Evolutionary conservation across 2,797 vertebrate species (phyloP).

Genomic region (Oryzias dopingdopingensis): DNA sequence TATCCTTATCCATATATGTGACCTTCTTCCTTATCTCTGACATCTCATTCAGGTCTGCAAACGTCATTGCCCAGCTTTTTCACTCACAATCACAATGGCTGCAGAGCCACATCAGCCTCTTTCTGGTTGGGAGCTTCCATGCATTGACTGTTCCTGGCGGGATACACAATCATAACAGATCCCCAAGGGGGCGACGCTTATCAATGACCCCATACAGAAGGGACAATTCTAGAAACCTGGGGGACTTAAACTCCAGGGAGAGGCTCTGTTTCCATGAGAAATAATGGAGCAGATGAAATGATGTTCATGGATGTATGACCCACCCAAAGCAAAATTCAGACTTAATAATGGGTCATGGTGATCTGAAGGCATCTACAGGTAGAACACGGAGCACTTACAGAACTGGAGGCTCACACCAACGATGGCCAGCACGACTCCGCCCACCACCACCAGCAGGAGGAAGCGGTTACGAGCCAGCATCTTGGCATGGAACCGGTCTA

Average conservation of each 20-base stretch:
- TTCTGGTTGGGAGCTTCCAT: slow-evolving; percentile 41
- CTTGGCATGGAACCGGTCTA: slow-evolving; percentile 58
- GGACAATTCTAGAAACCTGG: too few relatives aligned
- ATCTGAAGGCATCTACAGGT: neutral
- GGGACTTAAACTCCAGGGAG: too few relatives aligned
- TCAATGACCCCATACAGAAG: too few relatives aligned
- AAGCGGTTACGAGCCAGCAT: slow-evolving; percentile 77
- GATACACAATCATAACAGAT: slow-evolving; percentile 37
- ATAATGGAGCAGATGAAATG: slow-evolving; percentile 24
- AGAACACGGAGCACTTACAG: slow-evolving; percentile 60
- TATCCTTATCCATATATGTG: neutral
- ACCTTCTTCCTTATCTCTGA: slow-evolving; percentile 5
- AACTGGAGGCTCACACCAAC: slow-evolving; percentile 75
- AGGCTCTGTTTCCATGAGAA: slow-evolving; percentile 54
- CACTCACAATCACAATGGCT: neutral
- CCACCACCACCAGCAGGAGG: slow-evolving; percentile 68
- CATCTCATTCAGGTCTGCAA: slow-evolving; percentile 1
- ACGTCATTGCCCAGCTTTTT: slow-evolving; percentile 7
- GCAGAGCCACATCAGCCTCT: slow-evolving; percentile 6
- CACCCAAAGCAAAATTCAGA: neutral
- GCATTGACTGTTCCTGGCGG: slow-evolving; percentile 37
- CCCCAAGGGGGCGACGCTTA: neutral
- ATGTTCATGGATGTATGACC: slow-evolving; percentile 11
- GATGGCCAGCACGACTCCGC: slow-evolving; percentile 66
- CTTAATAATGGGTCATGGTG: neutral